These are phyloP conservation scores for Lonchura striata DNA, from an alignment of 2,113 vertebrate genomes.

Conservation along the genomic window DNA sequence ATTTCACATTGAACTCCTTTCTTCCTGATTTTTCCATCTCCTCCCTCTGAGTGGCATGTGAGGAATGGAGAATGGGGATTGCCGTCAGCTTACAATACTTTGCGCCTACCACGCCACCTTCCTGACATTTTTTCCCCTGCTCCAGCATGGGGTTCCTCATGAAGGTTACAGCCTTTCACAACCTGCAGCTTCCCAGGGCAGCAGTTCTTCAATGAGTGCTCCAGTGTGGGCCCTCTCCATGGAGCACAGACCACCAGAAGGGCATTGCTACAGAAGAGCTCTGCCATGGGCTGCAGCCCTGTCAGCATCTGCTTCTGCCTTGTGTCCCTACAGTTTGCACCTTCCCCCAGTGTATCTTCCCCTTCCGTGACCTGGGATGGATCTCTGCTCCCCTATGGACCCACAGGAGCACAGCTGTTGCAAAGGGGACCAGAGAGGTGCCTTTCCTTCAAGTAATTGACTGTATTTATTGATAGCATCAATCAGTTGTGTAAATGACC, in stretches of 20 bases:
- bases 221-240: no score
- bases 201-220: neutral
- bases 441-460: neutral
- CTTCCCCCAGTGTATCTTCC: neutral
- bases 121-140: neutral
- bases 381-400: neutral
- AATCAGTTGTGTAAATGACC: neutral
- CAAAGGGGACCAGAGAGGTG: neutral
- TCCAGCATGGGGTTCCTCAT: rapidly evolving
- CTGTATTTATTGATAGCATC: neutral
- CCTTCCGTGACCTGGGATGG: neutral
- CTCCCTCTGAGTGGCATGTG: no score
- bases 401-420: neutral
- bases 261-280: neutral
- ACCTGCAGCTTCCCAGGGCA: neutral
- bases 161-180: neutral
- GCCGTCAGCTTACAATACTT: neutral
- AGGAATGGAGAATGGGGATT: neutral
- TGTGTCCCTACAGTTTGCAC: neutral
- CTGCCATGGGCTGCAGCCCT: neutral
- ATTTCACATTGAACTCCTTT: neutral
- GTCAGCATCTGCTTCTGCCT: neutral
- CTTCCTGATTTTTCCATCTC: neutral
- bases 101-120: neutral
- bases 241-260: neutral